Evolutionary conservation across 2,888 invertebrate genomes (phyloP), one percentile per base, ranked within the genome.

Genomic region (Amblyjoppa fuscipennis): DNA sequence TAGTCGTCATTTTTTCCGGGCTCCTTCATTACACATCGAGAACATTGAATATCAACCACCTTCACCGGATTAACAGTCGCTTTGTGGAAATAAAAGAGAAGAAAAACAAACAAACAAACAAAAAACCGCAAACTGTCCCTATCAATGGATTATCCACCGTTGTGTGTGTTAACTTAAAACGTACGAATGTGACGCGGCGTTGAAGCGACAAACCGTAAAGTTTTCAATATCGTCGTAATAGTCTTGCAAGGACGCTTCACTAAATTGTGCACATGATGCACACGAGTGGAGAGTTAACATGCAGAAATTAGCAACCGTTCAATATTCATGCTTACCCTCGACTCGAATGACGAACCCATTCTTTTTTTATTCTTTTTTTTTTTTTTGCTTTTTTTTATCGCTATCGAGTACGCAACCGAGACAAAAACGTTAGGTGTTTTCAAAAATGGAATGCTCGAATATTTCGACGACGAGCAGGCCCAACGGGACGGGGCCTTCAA

Each of bases 281-380:
- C 31, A 20, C 7, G 28, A 11, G 77, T 61, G 25, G 20, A 74
- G 73, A 73, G 16, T 20, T 25, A 7, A 16, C 51, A 28, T 6
- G 41, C 25, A 11, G 69, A 68, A 77, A 81, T 85, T 85, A 85
- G n/a, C 75, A 79, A 74, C 3, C 74, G 11, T 49, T 85, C 34
- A 75, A 85, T 85, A 82, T 79, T 82, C 79, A 71, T 71, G 34
- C 49, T 41, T 71, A 41, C 41, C 56, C 25, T 28, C 41, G 28
- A 13, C 25, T 45, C 64, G 75, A 45, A 53, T 20, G 76, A 53
- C 56, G n/a, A 59, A 31, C 6, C 7, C 7, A 34, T 38, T 49
- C 73, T 81, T 68, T 20, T 69, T 13, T 59, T 41, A n/a, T n/a
- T n/a, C n/a, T 16, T 59, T 0, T 28, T 45, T 53, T 56, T 16